Conservation (phyloP, 1,140 invertebrate species). For the Lepidotrigona ventralis region DNA sequence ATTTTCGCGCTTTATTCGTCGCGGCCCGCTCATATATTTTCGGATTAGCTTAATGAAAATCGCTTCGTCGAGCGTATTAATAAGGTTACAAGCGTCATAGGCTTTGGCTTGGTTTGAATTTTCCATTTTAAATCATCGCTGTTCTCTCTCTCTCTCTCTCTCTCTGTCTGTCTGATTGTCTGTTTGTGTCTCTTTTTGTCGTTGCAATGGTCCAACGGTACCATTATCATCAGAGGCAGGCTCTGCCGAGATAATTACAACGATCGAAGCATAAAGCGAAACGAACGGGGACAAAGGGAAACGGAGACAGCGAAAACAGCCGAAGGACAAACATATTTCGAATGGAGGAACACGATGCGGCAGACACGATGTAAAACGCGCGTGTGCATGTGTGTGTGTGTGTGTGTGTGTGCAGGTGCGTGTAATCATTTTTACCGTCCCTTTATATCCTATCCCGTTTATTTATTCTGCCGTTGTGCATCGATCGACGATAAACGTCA, state of each 20-base stretch:
- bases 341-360: background rate
- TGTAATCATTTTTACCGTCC: background rate
- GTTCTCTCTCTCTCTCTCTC: background rate
- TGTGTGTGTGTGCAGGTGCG: too few species aligned
- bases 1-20: constrained; percentile 8
- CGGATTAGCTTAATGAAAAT: constrained; percentile 46
- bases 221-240: background rate
- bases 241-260: constrained; percentile 38
- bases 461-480: background rate
- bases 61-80: constrained; percentile 38
- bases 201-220: too few species aligned
- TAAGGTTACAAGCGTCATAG: constrained; percentile 37
- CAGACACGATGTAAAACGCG: background rate
- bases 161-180: background rate
- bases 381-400: too few species aligned
- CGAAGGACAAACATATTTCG: background rate
- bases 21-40: constrained; percentile 1
- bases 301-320: background rate
- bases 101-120: constrained; percentile 29
- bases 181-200: too few species aligned
- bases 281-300: constrained; percentile 2
- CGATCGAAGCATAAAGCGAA: constrained; percentile 22
- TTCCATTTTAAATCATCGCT: constrained; percentile 41
- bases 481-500: background rate
- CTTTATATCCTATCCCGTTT: constrained; percentile 1